phyloP scores from a whole-genome alignment of 1,140 invertebrate species.

The Macrotrachela quadricornifera region DNA sequence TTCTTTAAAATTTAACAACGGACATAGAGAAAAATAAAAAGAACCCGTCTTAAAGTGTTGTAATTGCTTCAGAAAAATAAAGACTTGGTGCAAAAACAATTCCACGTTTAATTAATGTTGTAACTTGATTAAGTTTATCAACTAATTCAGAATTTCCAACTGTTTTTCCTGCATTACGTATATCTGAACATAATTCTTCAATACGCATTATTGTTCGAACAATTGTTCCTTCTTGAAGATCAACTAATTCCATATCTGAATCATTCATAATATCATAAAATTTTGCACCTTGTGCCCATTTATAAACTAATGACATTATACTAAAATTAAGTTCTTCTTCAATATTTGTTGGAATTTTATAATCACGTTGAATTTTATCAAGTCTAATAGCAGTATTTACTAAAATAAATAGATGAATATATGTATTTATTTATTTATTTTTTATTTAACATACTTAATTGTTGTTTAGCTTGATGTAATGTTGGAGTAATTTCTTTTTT shows the following conservation, averaged over 20 bases:
- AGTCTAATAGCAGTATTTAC: conserved; percentile 33
- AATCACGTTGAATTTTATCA: conserved; percentile 34
- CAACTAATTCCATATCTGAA: neutral
- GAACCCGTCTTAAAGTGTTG: no score
- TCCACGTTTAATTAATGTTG: conserved; percentile 72
- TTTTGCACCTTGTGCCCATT: conserved; percentile 54
- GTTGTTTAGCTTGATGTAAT: no score
- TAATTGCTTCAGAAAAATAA: conserved; percentile 33
- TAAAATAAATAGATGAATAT: no score
- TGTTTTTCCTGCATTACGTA: conserved; percentile 65
- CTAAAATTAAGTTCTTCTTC: conserved; percentile 55
- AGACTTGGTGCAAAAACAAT: conserved; percentile 93
- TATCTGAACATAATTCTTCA: conserved; percentile 64
- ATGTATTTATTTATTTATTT: no score
- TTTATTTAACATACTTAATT: no score
- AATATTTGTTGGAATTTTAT: conserved; percentile 33
- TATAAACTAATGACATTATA: conserved; percentile 71
- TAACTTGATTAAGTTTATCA: conserved; percentile 84
- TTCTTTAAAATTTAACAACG: no score
- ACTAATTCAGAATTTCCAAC: conserved; percentile 73
- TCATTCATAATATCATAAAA: conserved; percentile 1
- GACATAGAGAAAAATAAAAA: no score
- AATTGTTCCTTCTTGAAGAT: conserved; percentile 62
- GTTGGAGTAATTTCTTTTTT: no score
- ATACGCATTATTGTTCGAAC: conserved; percentile 87